These are phyloP conservation scores for Bursaphelenchus okinawaensis DNA, from an alignment of 2,888 invertebrate species.

Conservation along the genomic window DNA sequence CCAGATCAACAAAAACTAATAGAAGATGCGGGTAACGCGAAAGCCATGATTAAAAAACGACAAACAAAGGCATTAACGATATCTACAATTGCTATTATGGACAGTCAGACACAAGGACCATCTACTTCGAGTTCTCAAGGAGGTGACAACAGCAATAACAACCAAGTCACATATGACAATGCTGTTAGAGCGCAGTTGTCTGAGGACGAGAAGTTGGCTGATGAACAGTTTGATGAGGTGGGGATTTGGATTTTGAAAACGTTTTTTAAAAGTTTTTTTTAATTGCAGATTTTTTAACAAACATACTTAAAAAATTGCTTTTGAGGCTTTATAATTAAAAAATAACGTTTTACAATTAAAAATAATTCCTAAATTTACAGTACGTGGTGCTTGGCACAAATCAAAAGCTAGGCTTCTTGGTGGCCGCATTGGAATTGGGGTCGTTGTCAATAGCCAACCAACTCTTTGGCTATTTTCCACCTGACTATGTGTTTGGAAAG, in stretches of 20 bases:
- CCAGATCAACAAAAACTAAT: slow-evolving; percentile 38
- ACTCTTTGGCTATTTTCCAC: slow-evolving; percentile 76
- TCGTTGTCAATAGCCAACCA: slow-evolving; percentile 81
- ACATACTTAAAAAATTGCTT: too few species aligned
- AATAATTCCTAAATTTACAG: too few species aligned
- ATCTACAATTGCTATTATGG: slow-evolving; percentile 18
- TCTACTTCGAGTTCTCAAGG: neutral
- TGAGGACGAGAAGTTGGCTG: slow-evolving; percentile 1
- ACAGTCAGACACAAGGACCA: neutral
- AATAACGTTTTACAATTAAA: too few species aligned
- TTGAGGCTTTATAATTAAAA: too few species aligned
- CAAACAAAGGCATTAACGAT: slow-evolving; percentile 31
- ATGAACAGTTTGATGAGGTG: slow-evolving; percentile 2
- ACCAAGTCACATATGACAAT: neutral
- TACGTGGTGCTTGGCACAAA: slow-evolving; percentile 63
- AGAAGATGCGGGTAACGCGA: slow-evolving; percentile 29
- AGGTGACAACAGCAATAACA: neutral
- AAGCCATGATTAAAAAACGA: slow-evolving; percentile 22
- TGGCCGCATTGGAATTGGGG: slow-evolving; percentile 78
- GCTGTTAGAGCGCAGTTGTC: slow-evolving; percentile 7
- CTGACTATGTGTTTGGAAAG: slow-evolving; percentile 58
- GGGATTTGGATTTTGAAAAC: neutral
- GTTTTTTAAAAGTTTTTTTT: neutral
- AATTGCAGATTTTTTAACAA: neutral
- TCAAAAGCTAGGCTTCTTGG: slow-evolving; percentile 87